Conservation (phyloP, 1,140 invertebrate species). For the Drosophila pruinosa region DNA sequence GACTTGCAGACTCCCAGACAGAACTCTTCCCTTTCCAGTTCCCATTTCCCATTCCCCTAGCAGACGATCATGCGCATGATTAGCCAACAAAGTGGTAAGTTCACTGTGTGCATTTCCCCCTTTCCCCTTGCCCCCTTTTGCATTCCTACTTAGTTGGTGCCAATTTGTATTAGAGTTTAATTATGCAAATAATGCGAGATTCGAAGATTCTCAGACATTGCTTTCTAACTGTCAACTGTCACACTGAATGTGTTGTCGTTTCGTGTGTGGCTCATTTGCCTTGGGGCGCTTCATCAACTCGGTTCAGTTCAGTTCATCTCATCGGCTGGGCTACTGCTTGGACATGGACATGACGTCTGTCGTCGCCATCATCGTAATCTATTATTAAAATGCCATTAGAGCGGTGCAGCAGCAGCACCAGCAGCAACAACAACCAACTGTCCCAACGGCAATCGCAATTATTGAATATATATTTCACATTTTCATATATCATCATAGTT, state of each 20-base stretch:
- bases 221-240: constrained; percentile 77
- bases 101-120: background rate
- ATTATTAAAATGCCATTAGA: constrained; percentile 79
- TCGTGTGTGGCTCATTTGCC: constrained; percentile 64
- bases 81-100: constrained; percentile 46
- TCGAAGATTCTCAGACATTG: constrained; percentile 28
- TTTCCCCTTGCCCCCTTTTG: background rate
- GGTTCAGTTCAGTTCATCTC: constrained; percentile 2
- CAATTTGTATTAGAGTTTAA: constrained; percentile 75
- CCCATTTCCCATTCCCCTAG: background rate
- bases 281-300: constrained; percentile 48
- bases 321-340: constrained; percentile 18
- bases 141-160: constrained; percentile 24
- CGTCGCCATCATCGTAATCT: constrained; percentile 74
- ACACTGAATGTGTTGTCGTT: constrained; percentile 44
- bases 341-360: constrained; percentile 48
- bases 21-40: background rate
- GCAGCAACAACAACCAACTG: background rate
- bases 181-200: constrained; percentile 71
- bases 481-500: constrained; percentile 20
- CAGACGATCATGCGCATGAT: constrained; percentile 67
- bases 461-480: constrained; percentile 58
- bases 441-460: constrained; percentile 73
- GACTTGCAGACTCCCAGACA: constrained; percentile 11
- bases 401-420: constrained; percentile 43